Evolutionary conservation across 2,888 invertebrate species (phyloP).

Genomic region (Phortica magna): DNA sequence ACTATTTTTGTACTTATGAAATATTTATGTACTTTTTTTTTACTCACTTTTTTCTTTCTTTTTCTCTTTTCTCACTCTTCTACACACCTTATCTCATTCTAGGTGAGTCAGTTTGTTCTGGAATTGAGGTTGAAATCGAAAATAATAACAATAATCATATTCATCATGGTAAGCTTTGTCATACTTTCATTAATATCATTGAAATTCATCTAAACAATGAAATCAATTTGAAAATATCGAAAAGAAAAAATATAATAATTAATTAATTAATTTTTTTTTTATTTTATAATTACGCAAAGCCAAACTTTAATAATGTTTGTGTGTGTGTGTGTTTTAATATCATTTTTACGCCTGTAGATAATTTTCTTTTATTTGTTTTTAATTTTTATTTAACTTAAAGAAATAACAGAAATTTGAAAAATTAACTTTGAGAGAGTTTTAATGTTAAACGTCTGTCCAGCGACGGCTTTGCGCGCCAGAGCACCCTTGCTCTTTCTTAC

Average conservation of each 20-base stretch:
- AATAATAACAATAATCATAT: slow-evolving; percentile 78
- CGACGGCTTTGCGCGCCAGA: neutral
- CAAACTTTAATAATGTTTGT: too few species aligned
- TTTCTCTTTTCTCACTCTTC: slow-evolving; percentile 47
- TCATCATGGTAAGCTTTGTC: slow-evolving; percentile 78
- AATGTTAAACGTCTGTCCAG: neutral
- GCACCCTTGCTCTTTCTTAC: neutral
- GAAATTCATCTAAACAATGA: slow-evolving; percentile 61
- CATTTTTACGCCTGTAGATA: too few species aligned
- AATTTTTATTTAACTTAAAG: too few species aligned
- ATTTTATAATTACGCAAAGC: slow-evolving; percentile 4
- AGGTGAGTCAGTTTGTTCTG: slow-evolving; percentile 78
- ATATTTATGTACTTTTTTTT: slow-evolving; percentile 32
- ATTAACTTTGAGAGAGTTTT: neutral
- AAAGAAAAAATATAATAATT: slow-evolving; percentile 3
- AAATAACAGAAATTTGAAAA: slow-evolving; percentile 28
- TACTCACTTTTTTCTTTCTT: slow-evolving; percentile 38
- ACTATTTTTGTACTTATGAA: slow-evolving; percentile 13
- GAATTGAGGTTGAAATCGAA: slow-evolving; percentile 78
- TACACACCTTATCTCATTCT: slow-evolving; percentile 57
- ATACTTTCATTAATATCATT: slow-evolving; percentile 78
- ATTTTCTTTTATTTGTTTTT: too few species aligned
- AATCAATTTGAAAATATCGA: neutral
- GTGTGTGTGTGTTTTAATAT: too few species aligned
- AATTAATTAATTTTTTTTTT: slow-evolving; percentile 35